phyloP scores from a whole-genome alignment of 2,797 vertebrate genomes.

The Sphenodon punctatus region DNA sequence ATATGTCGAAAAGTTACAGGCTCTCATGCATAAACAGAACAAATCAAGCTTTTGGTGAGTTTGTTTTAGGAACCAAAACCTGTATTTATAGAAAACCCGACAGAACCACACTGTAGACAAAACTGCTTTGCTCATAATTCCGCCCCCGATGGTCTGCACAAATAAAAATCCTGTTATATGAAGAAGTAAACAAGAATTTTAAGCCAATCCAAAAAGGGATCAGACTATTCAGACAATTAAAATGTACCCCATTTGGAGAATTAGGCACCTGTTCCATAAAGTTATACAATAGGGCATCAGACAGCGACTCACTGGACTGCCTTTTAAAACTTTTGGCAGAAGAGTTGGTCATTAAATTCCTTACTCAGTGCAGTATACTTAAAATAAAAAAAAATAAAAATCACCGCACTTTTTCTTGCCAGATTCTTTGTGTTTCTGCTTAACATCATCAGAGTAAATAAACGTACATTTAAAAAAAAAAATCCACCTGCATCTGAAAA shows the following conservation, averaged over 20 bases:
- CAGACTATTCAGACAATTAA: constrained; percentile 66
- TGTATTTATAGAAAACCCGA: constrained; percentile 41
- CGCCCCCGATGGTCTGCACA: constrained; percentile 39
- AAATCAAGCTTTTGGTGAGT: constrained; percentile 63
- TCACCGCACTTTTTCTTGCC: constrained; percentile 65
- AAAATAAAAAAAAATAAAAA: too few species aligned
- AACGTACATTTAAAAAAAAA: not conserved
- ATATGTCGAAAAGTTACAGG: constrained; percentile 66
- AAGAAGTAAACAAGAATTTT: constrained; percentile 45
- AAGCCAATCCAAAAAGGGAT: constrained; percentile 42
- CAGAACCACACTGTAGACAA: too few species aligned
- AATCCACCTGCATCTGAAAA: constrained; percentile 24
- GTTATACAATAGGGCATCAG: constrained; percentile 48
- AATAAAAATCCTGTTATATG: constrained; percentile 50
- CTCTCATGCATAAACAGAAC: constrained; percentile 62
- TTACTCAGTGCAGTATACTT: constrained; percentile 37
- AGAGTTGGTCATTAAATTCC: constrained; percentile 65
- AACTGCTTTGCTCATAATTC: constrained; percentile 61
- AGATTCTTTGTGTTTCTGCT: constrained; percentile 18
- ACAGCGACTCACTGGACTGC: constrained; percentile 39
- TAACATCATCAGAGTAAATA: not conserved
- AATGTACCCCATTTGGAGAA: constrained; percentile 69
- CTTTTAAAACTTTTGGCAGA: constrained; percentile 40
- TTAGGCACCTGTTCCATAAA: constrained; percentile 69
- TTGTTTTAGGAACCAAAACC: constrained; percentile 64